Evolutionary conservation across 1,140 invertebrate genomes (phyloP), one percentile per base, ranked within the genome.

Genomic region (Listronotus oregonensis): DNA sequence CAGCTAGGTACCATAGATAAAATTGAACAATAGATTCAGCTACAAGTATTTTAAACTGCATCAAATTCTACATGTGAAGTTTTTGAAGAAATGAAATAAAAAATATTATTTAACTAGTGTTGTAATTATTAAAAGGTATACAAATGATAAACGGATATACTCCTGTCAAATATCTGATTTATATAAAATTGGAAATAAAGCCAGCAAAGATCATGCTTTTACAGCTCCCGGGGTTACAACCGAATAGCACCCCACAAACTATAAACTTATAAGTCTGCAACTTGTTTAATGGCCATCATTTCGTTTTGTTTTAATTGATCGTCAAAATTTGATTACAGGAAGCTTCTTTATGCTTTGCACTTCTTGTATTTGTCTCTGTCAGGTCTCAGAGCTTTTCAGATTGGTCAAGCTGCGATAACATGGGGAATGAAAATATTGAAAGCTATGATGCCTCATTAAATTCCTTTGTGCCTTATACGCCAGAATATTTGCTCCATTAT

Each of bases 291-390:
- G 73, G 67, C 71, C 46, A 70, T 67, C 72, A 71, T 75, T 74
- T 69, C 73, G 71, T 75, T 74, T 75, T 74, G 73, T 72, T 74
- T 75, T 74, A 75, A 75, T 75, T 75, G 71, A 73, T 73, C 73
- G 54, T 75, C 73, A 75, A 75, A 75, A 70, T 75, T 75, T 75
- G 73, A 75, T 75, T 75, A 73, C 73, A 52, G 67, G 69, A 73
- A 66, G 69, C 61, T 69, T 59, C 65, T 71, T 73, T 72, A 71
- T 72, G 69, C 47, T 57, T 61, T 43, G 56, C 32, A 49, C 58
- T 65, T 69, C 57, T 62, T 64, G 15, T 50, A 67, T 67, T 67
- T 67, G 52, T 64, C 52, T 47, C 40, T 66, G 67, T 66, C 67
- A 61, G 37, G 42, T 56, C 47, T 32, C 15, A 14, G 15, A 52